phyloP scores from a whole-genome alignment of 2,113 vertebrate genomes.

The Ictalurus punctatus region DNA sequence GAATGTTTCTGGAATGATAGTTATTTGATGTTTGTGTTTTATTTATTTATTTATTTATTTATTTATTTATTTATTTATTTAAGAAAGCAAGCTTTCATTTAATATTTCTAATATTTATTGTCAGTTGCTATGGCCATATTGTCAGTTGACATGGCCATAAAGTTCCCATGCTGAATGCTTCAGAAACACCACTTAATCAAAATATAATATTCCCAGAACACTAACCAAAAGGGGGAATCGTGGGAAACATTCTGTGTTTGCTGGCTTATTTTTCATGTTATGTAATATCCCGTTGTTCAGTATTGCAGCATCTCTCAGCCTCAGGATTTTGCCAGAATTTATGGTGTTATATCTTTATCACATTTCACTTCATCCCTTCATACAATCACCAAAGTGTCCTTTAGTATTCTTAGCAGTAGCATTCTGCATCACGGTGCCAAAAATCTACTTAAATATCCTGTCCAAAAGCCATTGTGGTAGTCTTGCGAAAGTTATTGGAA shows the following conservation, averaged over 20 bases:
- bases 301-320: background rate
- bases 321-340: background rate
- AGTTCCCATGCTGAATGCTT: background rate
- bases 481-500: background rate
- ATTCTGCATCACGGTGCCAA: background rate
- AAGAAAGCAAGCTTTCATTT: background rate
- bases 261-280: background rate
- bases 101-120: background rate
- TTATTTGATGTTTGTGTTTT: too few species aligned
- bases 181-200: background rate
- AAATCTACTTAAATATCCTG: background rate
- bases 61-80: too few species aligned
- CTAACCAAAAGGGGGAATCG: background rate
- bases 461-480: constrained; percentile 1
- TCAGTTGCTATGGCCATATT: too few species aligned
- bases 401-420: constrained; percentile 1
- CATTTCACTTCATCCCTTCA: background rate
- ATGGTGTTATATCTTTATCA: background rate
- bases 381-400: background rate
- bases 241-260: background rate
- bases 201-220: background rate
- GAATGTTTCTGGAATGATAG: background rate
- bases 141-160: too few species aligned
- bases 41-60: too few species aligned
- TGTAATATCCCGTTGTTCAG: background rate